These are phyloP conservation scores for Pao palembangensis DNA, from an alignment of 2,113 vertebrate species.

Conservation along the genomic window DNA sequence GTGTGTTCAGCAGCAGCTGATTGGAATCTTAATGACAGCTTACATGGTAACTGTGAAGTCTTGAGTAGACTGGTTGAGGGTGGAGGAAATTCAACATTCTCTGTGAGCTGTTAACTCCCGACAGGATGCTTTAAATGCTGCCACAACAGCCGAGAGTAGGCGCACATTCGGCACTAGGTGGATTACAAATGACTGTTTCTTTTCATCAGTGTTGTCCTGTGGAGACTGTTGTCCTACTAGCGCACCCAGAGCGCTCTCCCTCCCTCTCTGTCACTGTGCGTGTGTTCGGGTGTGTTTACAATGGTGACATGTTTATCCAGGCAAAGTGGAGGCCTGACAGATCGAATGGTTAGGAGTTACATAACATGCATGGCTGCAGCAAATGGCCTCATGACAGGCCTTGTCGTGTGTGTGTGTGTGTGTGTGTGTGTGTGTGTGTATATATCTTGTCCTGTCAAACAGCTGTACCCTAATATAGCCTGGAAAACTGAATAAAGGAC, in stretches of 20 bases:
- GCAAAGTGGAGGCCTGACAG: slow-evolving; percentile 25
- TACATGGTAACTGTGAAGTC: slow-evolving; percentile 35
- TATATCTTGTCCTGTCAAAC: slow-evolving; percentile 40
- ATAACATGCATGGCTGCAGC: slow-evolving; percentile 19
- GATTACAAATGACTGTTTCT: background rate
- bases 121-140: slow-evolving; percentile 4
- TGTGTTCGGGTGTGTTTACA: slow-evolving; percentile 16
- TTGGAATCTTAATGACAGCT: slow-evolving; percentile 57
- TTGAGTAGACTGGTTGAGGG: slow-evolving; percentile 12
- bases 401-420: slow-evolving; percentile 3
- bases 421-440: slow-evolving; percentile 3
- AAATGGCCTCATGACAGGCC: slow-evolving; percentile 11
- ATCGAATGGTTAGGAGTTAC: slow-evolving; percentile 24
- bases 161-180: slow-evolving; percentile 7
- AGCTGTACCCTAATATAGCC: slow-evolving; percentile 36
- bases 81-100: slow-evolving; percentile 21
- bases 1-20: slow-evolving; percentile 43
- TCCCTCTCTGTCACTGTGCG: background rate
- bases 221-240: slow-evolving; percentile 1
- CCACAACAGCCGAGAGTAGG: slow-evolving; percentile 12
- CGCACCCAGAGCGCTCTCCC: background rate
- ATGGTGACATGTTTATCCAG: slow-evolving; percentile 39
- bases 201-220: slow-evolving; percentile 4
- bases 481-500: slow-evolving; percentile 12
- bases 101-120: slow-evolving; percentile 1